Conservation (phyloP, 2,797 vertebrate genomes). For the Malurus splendens region DNA sequence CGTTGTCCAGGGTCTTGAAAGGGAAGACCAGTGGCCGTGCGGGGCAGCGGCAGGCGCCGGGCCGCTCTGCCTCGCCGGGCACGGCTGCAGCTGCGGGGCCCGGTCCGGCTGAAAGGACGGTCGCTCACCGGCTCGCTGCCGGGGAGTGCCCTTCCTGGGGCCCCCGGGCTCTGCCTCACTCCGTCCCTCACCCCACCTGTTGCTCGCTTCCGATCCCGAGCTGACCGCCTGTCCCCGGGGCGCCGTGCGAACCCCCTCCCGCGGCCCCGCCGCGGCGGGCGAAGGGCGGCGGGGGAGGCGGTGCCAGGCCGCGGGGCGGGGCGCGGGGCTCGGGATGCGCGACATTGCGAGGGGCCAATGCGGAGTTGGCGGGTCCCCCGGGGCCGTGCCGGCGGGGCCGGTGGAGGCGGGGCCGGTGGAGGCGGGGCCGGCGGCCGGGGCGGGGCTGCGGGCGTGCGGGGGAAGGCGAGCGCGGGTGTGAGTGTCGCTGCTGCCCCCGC, state of each 20-base stretch:
- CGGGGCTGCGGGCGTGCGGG: neutral
- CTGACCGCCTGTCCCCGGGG: neutral
- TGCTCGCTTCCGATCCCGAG: neutral
- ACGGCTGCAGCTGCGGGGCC: neutral
- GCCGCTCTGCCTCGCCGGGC: neutral
- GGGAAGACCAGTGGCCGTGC: neutral
- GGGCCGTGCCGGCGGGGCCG: neutral
- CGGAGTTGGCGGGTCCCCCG: neutral
- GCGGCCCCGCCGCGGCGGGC: too few species aligned
- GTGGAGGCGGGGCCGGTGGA: neutral
- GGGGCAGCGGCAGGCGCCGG: neutral
- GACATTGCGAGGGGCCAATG: neutral
- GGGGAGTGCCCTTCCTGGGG: too few species aligned
- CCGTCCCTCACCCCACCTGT: neutral
- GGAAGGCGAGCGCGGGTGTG: neutral
- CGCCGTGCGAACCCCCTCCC: neutral
- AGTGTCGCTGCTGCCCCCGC: neutral
- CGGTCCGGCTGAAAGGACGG: too few species aligned
- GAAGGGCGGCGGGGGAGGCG: too few species aligned
- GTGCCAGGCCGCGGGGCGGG: neutral
- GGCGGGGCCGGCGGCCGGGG: neutral
- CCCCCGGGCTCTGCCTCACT: neutral
- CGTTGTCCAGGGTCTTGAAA: conserved; percentile 2
- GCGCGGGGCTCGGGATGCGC: neutral
- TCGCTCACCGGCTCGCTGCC: neutral